Evolutionary conservation across 2,113 vertebrate genomes (phyloP).

Genomic region (Pseudois nayaur): DNA sequence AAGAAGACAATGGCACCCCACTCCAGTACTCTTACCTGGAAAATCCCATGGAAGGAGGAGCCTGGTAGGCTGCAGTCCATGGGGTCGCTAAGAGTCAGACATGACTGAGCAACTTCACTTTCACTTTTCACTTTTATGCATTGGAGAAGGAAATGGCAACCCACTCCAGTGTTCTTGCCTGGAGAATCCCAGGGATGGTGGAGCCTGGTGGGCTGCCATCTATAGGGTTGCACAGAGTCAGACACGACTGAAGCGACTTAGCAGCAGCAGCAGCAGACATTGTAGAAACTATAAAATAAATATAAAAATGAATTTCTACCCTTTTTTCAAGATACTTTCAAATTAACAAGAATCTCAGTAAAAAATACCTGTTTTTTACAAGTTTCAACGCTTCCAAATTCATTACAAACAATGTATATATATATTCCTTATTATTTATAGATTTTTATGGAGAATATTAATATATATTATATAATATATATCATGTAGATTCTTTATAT

Average conservation of each 20-base stretch:
- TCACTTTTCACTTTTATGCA: neutral
- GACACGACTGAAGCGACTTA: neutral
- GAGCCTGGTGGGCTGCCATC: neutral
- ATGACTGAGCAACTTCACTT: accelerated
- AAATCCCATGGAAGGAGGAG: neutral
- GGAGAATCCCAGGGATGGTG: neutral
- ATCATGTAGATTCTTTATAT: neutral
- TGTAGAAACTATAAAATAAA: neutral
- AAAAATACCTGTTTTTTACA: neutral
- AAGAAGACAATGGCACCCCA: neutral
- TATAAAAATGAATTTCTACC: neutral
- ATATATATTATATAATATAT: neutral
- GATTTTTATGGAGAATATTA: neutral
- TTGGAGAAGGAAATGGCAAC: neutral
- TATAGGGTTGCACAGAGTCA: accelerated
- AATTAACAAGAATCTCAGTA: neutral
- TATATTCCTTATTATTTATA: neutral
- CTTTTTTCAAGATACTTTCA: neutral
- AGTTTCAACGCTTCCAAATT: neutral
- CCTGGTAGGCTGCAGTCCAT: neutral
- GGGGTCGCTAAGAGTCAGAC: neutral
- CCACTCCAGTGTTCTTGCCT: neutral
- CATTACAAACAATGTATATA: neutral
- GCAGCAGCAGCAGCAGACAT: neutral
- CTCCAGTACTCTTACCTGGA: neutral